These are phyloP conservation scores for Belgica antarctica DNA, from an alignment of 2,888 invertebrate species.

Conservation along the genomic window DNA sequence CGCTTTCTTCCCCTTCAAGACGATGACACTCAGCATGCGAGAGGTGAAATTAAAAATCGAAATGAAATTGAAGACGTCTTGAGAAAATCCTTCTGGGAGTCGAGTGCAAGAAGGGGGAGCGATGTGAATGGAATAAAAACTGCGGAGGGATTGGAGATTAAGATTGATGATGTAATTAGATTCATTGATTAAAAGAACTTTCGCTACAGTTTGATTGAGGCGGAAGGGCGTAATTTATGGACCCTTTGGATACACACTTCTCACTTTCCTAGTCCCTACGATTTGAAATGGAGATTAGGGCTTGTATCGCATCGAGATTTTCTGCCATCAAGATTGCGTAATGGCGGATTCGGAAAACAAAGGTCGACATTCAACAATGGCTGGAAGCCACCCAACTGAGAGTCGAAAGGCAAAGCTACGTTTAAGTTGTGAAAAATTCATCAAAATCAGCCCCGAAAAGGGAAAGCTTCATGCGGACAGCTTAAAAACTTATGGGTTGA, in stretches of 20 bases:
- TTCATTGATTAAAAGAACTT: constrained; percentile 43
- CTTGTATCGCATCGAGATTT: not conserved
- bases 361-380: too few relatives aligned
- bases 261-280: not conserved
- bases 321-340: too few relatives aligned
- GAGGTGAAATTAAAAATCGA: not conserved
- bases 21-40: not conserved
- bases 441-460: not conserved
- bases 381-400: not conserved
- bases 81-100: constrained; percentile 2
- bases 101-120: not conserved
- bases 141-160: constrained; percentile 28
- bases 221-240: constrained; percentile 36
- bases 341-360: too few relatives aligned
- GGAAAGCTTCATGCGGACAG: not conserved
- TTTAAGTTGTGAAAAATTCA: not conserved
- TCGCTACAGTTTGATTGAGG: not conserved
- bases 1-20: not conserved
- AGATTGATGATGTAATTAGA: constrained; percentile 44
- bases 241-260: not conserved
- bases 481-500: not conserved
- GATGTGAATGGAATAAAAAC: not conserved
- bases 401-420: not conserved
- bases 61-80: not conserved
- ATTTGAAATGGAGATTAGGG: not conserved